Conservation (phyloP, 1,140 invertebrate genomes). For the Battus philenor region DNA sequence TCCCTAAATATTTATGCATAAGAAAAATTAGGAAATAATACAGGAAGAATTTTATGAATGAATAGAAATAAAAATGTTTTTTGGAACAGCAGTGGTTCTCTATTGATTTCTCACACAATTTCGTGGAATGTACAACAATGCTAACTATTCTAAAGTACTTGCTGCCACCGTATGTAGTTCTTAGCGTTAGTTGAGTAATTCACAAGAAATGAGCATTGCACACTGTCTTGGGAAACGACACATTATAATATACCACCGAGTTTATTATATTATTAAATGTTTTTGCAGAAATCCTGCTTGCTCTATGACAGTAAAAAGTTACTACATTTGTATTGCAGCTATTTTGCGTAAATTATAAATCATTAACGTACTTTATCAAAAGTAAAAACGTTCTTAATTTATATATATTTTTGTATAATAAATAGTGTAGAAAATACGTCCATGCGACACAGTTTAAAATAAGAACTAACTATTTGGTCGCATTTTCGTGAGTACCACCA, state of each 20-base stretch:
- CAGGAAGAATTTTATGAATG: too few species aligned
- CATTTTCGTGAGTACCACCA: conserved; percentile 2
- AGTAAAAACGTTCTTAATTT: too few species aligned
- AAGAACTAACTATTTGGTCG: conserved; percentile 6
- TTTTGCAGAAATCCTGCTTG: background rate
- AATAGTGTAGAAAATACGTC: conserved; percentile 5
- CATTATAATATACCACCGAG: conserved; percentile 13
- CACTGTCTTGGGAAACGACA: conserved; percentile 10
- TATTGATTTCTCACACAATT: background rate
- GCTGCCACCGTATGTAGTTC: background rate
- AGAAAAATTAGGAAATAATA: too few species aligned
- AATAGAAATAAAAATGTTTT: too few species aligned
- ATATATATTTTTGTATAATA: too few species aligned
- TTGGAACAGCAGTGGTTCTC: too few species aligned
- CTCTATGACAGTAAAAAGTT: conserved; percentile 4
- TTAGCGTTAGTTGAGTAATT: conserved; percentile 11
- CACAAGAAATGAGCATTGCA: conserved; percentile 9
- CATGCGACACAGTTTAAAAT: background rate
- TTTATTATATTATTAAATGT: conserved; percentile 12
- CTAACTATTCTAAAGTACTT: background rate
- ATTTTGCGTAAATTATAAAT: conserved; percentile 7
- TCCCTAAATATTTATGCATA: too few species aligned
- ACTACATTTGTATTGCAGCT: conserved; percentile 5
- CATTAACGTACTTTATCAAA: background rate
- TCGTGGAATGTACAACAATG: conserved; percentile 5